A percentile compares a stretch with the other conserved stretches of the same genome.
Conservation (phyloP, 2,888 invertebrate genomes). For the Macrophya alboannulata region DNA sequence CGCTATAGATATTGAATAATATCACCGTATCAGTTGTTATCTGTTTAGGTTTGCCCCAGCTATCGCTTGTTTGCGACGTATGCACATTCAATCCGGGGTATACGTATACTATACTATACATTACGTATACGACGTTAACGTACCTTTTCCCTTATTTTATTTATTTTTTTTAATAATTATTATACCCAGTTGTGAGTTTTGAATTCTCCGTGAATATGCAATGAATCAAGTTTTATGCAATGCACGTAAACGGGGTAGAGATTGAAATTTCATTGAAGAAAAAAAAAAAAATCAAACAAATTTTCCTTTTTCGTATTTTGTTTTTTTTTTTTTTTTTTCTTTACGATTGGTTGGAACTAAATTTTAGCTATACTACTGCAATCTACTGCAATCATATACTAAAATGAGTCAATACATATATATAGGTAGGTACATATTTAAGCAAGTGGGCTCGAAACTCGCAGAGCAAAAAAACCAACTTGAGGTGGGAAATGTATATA, state of each 20-base stretch:
- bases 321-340: background rate
- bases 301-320: background rate
- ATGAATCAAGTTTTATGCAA: background rate
- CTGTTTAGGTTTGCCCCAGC: slow-evolving; percentile 71
- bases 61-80: slow-evolving; percentile 70
- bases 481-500: background rate
- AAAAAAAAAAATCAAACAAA: too few species aligned
- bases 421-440: background rate
- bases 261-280: too few species aligned
- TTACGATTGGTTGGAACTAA: background rate
- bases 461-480: background rate
- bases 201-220: background rate
- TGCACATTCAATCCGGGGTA: background rate
- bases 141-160: background rate
- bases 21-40: slow-evolving; percentile 73
- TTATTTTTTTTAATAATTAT: background rate
- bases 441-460: background rate
- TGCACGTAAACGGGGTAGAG: background rate
- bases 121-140: background rate
- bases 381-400: background rate
- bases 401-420: background rate
- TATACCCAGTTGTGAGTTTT: background rate
- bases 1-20: slow-evolving; percentile 28
- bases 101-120: background rate
- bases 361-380: background rate